These are phyloP conservation scores for Eleutherodactylus coqui DNA, from an alignment of 2,797 vertebrate species.

Conservation along the genomic window DNA sequence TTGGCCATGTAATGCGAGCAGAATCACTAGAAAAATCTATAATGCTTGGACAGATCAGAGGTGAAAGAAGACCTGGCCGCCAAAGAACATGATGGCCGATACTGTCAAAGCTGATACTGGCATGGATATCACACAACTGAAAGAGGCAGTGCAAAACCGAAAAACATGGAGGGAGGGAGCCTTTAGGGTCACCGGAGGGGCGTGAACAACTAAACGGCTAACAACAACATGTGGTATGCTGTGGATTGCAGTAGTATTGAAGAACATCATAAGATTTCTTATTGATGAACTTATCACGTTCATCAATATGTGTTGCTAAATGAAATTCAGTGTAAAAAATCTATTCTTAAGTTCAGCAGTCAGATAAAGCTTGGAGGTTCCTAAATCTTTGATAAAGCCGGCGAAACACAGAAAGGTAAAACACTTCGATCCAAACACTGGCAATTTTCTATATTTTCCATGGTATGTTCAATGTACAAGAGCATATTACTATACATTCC, in stretches of 20 bases:
- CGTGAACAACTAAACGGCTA: no score
- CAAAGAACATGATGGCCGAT: no score
- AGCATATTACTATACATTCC: background rate
- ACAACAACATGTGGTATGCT: background rate
- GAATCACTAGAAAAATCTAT: no score
- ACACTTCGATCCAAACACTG: background rate
- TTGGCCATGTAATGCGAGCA: no score
- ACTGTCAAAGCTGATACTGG: no score
- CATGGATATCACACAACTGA: no score
- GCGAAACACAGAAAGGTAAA: background rate
- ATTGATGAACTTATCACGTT: background rate
- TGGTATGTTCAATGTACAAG: background rate
- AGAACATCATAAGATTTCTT: background rate
- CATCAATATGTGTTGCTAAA: slow-evolving; percentile 45
- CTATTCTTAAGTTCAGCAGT: slow-evolving; percentile 20
- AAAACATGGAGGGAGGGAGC: no score
- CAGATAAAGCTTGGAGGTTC: background rate
- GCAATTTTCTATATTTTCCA: background rate
- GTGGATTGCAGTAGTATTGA: background rate
- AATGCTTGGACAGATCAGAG: no score
- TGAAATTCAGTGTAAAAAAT: slow-evolving; percentile 14
- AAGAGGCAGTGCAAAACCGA: no score
- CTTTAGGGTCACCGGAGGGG: no score
- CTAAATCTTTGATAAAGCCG: slow-evolving; percentile 47
- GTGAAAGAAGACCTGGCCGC: no score